Base-by-base conservation (phyloP, 37 sponge, comb jelly and placozoan genomes). In the Axinella damicornis region DNA sequence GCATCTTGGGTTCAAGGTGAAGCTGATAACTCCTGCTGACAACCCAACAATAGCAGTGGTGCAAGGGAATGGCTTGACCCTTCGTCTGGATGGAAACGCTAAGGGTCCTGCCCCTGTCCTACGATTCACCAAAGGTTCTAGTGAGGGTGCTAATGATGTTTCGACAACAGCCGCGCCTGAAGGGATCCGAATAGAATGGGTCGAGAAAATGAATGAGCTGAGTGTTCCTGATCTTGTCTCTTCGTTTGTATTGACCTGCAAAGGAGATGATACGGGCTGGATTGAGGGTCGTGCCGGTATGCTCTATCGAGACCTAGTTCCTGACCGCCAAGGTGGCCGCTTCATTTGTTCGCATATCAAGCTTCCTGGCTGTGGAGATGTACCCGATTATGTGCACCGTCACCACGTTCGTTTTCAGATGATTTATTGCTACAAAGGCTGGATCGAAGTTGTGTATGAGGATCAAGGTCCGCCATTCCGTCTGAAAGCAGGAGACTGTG, bases 361-460 rank as follows among this genome's bases (percentile, higher is more conserved):
- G 12, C 37, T 80, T 20, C 70, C 69, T 16, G 56, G 67, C 27
- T 69, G 81, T 22, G 81, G 81, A 19, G 27, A 13, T 13, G 81
- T 80, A 30, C 81, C 69, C 9, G 81, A 80, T 37, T 53, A 33
- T 9, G 81, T 80, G 27, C 81, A 80, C 57, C 37, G n/a, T 30
- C 81, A 80, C 38, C 28, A 19, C 12, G 36, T 80, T 21, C 56
- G 70, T 14, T 80, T 80, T 65, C 81, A 80, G 34, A n/a, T 80
- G 57, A 80, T 80, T 20, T 80, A 30, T 37, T 80, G 81, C 69
- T 65, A 80, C 69, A 80, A 80, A 67, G 81, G 81, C 5, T 80
- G 81, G 81, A 70, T 65, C 9, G 9, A 52, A 9, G 67, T 80
- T 31, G 81, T 21, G 35, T 80, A 80, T 37, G 81, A 80, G 37